Conservation (phyloP, 2,797 vertebrate genomes). For the Dipus sagitta region DNA sequence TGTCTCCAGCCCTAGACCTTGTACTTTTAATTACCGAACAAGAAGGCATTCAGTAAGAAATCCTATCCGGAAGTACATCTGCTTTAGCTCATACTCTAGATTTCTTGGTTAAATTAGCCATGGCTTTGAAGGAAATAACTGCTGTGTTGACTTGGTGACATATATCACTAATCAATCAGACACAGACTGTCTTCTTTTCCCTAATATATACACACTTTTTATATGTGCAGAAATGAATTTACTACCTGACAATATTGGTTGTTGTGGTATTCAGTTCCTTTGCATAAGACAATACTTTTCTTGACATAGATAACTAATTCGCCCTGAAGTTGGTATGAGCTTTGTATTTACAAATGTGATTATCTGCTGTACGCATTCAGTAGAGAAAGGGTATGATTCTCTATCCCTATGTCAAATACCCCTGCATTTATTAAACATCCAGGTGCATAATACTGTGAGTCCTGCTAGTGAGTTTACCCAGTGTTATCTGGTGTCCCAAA, state of each 20-base stretch:
- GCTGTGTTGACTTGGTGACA: not conserved
- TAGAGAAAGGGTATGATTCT: not conserved
- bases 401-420: constrained; percentile 21
- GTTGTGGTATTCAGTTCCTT: not conserved
- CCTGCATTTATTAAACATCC: not conserved
- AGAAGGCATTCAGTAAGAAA: constrained; percentile 3
- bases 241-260: not conserved
- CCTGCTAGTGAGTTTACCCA: not conserved
- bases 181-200: not conserved
- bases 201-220: constrained; percentile 1
- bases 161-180: not conserved
- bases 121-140: not conserved
- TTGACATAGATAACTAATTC: constrained; percentile 31
- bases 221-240: not conserved
- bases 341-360: constrained; percentile 20
- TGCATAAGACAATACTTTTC: not conserved
- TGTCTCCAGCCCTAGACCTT: not conserved
- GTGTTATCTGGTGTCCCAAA: not conserved
- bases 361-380: not conserved
- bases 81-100: not conserved
- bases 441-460: not conserved
- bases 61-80: not conserved
- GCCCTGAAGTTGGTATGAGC: not conserved
- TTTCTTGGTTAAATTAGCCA: not conserved
- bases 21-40: not conserved